Base-by-base conservation (phyloP, 2,888 invertebrate genomes). In the Andrena bicolor region DNA sequence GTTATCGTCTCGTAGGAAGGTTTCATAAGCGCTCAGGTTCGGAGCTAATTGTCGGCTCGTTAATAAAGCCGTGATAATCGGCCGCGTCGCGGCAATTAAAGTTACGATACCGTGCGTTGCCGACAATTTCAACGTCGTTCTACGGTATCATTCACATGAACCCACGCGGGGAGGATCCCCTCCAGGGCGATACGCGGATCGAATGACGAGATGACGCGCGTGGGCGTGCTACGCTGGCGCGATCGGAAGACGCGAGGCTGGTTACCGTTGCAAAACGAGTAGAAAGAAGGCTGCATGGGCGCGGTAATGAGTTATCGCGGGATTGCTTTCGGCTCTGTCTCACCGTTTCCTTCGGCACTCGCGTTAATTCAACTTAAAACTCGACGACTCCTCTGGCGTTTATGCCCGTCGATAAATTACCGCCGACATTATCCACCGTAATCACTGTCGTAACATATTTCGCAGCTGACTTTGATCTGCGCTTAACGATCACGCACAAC, bases 231-330 rank as follows among this genome's bases (percentile, higher is more conserved):
- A 76, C 76, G 73, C 81, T 69, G 68, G 76, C 48, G 58, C 71
- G 83, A 61, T 69, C 41, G 56, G n/a, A 66, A 60, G 51, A 69
- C 69, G 41, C 71, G 66, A 20, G 16, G 74, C 76, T 60, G 73
- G 76, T 76, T 71, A 32, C 35, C 41, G 35, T 32, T 30, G 65
- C 28, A 30, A 51, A 75, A 81, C 51, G 28, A 48, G 71, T 51
- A 69, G 49, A 76, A 76, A 76, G 84, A 79, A 56, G 73, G 75
- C 64, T 32, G 76, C 66, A 82, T 82, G 82, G 82, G 84, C 70
- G 82, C 82, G 78, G 76, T 81, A 80, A 83, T 73, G 76, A 73
- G 61, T 83, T 81, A 81, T 68, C 80, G 58, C 28, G 64, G n/a
- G 20, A n/a, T 41, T n/a, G 63, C 80, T 69, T 53, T 74, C 63